Percentiles rank a stretch among this genome's conserved stretches.
phyloP scores from a whole-genome alignment of 2,888 invertebrate species.

The Morinoia aosen region DNA sequence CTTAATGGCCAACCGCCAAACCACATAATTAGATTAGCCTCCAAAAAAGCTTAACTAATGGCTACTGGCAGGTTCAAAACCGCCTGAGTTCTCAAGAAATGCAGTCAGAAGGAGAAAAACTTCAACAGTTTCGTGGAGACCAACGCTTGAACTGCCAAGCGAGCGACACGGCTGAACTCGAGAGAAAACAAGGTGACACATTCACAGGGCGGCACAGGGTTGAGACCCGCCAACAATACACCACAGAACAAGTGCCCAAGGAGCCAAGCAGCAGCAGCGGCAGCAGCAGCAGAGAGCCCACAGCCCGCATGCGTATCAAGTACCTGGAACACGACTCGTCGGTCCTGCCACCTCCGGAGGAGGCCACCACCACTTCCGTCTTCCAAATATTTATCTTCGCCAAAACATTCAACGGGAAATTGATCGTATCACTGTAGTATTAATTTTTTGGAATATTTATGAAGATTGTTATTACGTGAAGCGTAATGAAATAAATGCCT shows the following conservation, averaged over 20 bases:
- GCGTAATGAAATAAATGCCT: neutral
- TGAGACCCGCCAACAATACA: neutral
- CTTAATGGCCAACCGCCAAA: neutral
- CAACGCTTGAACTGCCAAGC: neutral
- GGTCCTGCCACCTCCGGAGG: neutral
- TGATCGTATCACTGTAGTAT: neutral
- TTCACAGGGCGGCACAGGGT: neutral
- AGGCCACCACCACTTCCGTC: neutral
- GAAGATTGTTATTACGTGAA: neutral
- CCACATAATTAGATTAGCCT: no score
- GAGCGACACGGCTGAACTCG: neutral
- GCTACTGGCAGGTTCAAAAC: neutral
- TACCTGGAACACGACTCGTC: constrained; percentile 9
- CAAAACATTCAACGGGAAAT: neutral
- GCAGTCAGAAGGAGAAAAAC: neutral
- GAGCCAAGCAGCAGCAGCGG: neutral
- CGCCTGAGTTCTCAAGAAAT: neutral
- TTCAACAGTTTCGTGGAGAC: neutral
- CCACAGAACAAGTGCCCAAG: neutral
- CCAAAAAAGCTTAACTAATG: neutral
- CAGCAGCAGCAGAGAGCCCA: neutral
- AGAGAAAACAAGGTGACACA: neutral
- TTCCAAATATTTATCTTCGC: neutral
- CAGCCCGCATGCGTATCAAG: constrained; percentile 37
- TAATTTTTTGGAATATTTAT: neutral